These are phyloP conservation scores for Acutogordius australiensis DNA, from an alignment of 2,888 invertebrate genomes.

Conservation along the genomic window DNA sequence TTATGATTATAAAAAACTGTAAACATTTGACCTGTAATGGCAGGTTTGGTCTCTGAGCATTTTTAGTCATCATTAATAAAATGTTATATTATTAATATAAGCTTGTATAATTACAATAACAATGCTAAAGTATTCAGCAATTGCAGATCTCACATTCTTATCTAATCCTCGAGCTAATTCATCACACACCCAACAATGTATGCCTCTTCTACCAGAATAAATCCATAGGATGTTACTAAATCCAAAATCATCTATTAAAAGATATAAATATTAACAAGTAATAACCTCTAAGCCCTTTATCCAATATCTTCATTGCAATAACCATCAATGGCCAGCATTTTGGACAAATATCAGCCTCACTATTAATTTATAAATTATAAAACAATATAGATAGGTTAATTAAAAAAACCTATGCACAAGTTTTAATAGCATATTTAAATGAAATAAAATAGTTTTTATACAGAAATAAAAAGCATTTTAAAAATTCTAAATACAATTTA, in stretches of 20 bases:
- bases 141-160: slow-evolving; percentile 39
- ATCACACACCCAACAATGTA: slow-evolving; percentile 97
- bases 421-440: too few relatives aligned
- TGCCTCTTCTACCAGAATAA: slow-evolving; percentile 82
- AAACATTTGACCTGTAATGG: too few relatives aligned
- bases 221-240: slow-evolving; percentile 78
- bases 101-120: slow-evolving; percentile 22
- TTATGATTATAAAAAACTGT: too few relatives aligned
- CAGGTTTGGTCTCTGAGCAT: too few relatives aligned
- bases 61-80: too few relatives aligned
- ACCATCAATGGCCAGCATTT: slow-evolving; percentile 93
- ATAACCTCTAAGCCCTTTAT: slow-evolving; percentile 45
- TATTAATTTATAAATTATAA: slow-evolving; percentile 16
- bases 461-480: too few relatives aligned
- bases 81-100: not conserved
- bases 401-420: too few relatives aligned
- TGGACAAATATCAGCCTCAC: slow-evolving; percentile 54
- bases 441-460: too few relatives aligned
- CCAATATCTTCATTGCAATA: slow-evolving; percentile 61
- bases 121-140: slow-evolving; percentile 56
- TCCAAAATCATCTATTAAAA: slow-evolving; percentile 54
- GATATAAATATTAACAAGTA: not conserved
- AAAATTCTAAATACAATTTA: too few relatives aligned
- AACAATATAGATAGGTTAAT: too few relatives aligned
- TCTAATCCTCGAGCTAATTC: slow-evolving; percentile 45